Evolutionary conservation across 2,888 invertebrate species (phyloP), one percentile per base, ranked within the genome.

Genomic region (Troides helena): DNA sequence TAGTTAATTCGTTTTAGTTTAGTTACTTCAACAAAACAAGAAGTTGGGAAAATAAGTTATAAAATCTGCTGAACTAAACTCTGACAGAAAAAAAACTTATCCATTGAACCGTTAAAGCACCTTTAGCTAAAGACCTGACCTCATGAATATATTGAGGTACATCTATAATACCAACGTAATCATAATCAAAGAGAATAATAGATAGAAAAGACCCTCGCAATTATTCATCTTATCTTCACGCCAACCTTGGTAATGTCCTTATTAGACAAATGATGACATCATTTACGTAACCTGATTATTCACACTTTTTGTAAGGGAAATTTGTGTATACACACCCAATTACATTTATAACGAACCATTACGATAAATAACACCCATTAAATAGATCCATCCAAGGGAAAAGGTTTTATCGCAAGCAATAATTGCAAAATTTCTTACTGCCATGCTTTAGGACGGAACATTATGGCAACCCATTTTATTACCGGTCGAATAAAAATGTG

Each of bases 321-420:
- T n/a, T 58, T 58, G n/a, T 23, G 58, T 12, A 21, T 59, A 59
- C 30, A 23, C 30, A n/a, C 56, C 65, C 23, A 18, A 58, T 39
- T 36, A 64, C 56, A 21, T 58, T 65, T 65, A 57, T 65, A 65
- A 39, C 65, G 21, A 39, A n/a, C 57, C 39, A 65, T 65, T 65
- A 57, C 65, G 57, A 65, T 57, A 65, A 58, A 65, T 58, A 65
- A 57, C 57, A 39, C 39, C 65, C 39, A 57, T 65, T 65, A 65
- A 65, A 65, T 65, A 65, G 57, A 65, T 58, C 39, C 57, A 17
- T 65, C 30, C 57, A 43, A 59, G 59, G 56, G 30, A 17, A 43
- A 30, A 57, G 65, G 57, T 65, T 65, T 65, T 65, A 57, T 58
- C 18, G 65, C 57, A 39, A 39, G 57, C 21, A 58, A 57, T 65